A percentile compares a stretch with the other conserved stretches of the same genome.
Conservation (phyloP, 2,797 vertebrate genomes). For the Pyrocephalus nanus region DNA sequence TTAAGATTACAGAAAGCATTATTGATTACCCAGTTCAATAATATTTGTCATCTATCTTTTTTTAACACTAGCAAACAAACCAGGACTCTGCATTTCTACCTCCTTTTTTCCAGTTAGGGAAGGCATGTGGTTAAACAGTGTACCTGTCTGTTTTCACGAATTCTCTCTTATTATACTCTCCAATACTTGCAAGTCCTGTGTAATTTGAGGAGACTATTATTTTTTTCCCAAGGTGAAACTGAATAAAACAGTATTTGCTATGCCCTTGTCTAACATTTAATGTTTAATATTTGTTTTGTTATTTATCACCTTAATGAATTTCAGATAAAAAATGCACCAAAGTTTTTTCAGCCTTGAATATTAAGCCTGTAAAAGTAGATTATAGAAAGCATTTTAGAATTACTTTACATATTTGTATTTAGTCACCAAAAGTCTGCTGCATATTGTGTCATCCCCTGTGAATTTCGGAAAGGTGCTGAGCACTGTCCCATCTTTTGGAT, state of each 20-base stretch:
- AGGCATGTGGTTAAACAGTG: neutral
- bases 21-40: neutral
- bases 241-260: conserved; percentile 1
- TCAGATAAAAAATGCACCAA: neutral
- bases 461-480: neutral
- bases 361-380: neutral
- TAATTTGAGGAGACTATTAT: neutral
- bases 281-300: conserved; percentile 17
- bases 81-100: neutral
- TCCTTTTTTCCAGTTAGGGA: neutral
- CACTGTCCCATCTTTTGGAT: neutral
- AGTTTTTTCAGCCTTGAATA: neutral
- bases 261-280: neutral
- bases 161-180: neutral
- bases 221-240: conserved; percentile 21
- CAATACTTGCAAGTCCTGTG: neutral
- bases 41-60: neutral
- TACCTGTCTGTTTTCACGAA: neutral
- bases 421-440: neutral
- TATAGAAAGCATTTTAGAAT: neutral
- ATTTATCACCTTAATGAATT: conserved; percentile 36
- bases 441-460: neutral
- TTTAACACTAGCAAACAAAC: neutral
- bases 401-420: neutral
- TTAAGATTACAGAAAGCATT: neutral